These are phyloP conservation scores for Panagrolaimus sp. DNA, from an alignment of 1,140 invertebrate genomes.

Conservation along the genomic window DNA sequence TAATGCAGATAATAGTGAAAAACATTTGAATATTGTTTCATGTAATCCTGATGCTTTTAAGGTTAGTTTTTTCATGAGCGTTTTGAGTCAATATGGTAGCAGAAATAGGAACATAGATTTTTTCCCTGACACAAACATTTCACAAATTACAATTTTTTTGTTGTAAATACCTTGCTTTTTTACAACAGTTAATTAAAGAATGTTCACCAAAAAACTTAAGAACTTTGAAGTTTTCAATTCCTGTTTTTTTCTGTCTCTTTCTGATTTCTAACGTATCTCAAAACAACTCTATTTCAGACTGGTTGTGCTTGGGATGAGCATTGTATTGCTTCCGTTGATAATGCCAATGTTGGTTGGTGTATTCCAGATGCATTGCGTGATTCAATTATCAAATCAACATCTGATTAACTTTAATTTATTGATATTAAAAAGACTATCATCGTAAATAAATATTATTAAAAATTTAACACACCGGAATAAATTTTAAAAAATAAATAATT, in stretches of 20 bases:
- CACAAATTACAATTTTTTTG: too few species aligned
- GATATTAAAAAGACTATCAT: too few species aligned
- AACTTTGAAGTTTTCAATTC: too few species aligned
- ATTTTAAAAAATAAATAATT: too few species aligned
- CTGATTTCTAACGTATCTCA: background rate
- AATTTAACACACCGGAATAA: too few species aligned
- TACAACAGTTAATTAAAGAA: background rate
- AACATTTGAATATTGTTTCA: conserved; percentile 29
- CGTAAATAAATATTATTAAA: too few species aligned
- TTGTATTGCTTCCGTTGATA: conserved; percentile 33
- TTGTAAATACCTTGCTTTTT: too few species aligned
- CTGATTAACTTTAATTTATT: conserved; percentile 11
- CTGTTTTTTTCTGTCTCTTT: background rate
- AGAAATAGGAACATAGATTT: too few species aligned
- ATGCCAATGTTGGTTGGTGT: conserved; percentile 33
- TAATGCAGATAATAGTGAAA: background rate
- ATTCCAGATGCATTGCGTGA: conserved; percentile 37
- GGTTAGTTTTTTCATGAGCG: conserved; percentile 4
- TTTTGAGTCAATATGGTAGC: too few species aligned
- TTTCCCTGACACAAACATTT: too few species aligned
- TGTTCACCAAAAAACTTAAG: too few species aligned
- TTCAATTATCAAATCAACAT: conserved; percentile 30
- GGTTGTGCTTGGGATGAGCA: conserved; percentile 37
- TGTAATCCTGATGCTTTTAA: conserved; percentile 41
- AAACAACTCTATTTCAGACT: conserved; percentile 20